These are phyloP conservation scores for Conus canariensis DNA, from an alignment of 2,888 invertebrate genomes.

Conservation along the genomic window DNA sequence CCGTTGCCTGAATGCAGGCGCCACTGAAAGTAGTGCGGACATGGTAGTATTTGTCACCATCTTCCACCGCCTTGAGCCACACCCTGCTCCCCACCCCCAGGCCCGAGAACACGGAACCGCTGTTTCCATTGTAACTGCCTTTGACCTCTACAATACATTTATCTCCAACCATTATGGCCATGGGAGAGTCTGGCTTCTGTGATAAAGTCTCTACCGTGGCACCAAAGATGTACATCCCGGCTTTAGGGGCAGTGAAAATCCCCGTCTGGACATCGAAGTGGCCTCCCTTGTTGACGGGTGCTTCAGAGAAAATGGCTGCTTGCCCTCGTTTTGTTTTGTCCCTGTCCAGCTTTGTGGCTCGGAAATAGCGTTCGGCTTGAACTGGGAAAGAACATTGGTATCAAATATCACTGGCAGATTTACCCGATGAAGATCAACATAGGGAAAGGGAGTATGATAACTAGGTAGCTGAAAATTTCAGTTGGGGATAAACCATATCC, in stretches of 20 bases:
- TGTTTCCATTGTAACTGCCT: background rate
- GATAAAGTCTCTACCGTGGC: background rate
- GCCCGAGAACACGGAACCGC: background rate
- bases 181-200: background rate
- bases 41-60: background rate
- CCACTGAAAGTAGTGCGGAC: background rate
- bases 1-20: no score
- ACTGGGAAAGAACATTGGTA: background rate
- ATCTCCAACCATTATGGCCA: background rate
- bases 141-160: background rate
- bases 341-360: background rate
- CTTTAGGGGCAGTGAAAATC: background rate
- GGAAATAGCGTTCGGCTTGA: background rate
- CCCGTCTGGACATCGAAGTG: background rate
- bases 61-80: background rate
- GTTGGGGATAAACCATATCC: no score
- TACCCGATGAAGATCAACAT: no score
- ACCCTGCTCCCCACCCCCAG: background rate
- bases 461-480: no score
- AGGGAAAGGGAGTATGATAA: no score
- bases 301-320: background rate
- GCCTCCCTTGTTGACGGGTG: background rate
- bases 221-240: background rate
- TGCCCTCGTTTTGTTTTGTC: background rate
- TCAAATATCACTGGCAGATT: no score